Evolutionary conservation across 2,113 vertebrate species (phyloP).

Genomic region (Arenaria interpres): DNA sequence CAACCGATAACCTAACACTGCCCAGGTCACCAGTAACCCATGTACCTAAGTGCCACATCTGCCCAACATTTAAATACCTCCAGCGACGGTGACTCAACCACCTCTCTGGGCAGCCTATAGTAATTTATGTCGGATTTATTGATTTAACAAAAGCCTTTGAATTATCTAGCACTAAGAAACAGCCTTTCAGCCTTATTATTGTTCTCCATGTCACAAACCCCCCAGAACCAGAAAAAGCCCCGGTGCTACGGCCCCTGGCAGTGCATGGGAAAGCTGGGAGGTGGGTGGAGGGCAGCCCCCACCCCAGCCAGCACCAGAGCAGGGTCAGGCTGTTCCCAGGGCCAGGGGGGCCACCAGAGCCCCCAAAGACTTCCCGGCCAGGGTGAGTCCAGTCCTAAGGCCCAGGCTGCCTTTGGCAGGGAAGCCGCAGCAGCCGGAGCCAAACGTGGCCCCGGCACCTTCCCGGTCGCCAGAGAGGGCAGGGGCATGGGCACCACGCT

Average conservation of each 20-base stretch:
- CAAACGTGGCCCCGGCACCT: rapidly evolving
- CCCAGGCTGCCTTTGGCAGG: neutral
- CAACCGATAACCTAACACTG: rapidly evolving
- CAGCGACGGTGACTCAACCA: neutral
- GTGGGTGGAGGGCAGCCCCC: neutral
- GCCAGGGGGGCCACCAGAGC: neutral
- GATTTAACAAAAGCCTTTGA: neutral
- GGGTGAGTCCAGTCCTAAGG: too few relatives aligned
- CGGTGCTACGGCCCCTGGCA: rapidly evolving
- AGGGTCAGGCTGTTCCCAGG: neutral
- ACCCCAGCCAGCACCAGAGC: neutral
- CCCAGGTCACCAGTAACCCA: neutral
- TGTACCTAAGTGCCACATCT: neutral
- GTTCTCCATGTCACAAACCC: neutral
- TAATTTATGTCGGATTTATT: neutral
- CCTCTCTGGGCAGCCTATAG: neutral
- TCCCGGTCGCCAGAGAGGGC: neutral
- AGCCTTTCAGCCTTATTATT: neutral
- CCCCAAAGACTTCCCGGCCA: neutral
- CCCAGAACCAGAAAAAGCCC: neutral
- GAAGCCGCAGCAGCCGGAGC: neutral
- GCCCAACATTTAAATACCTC: neutral
- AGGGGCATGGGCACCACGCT: rapidly evolving
- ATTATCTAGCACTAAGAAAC: neutral
- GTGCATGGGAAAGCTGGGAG: neutral